These are phyloP conservation scores for Plecturocebus donacophilus DNA, from an alignment of 2,113 vertebrate genomes.

Conservation along the genomic window DNA sequence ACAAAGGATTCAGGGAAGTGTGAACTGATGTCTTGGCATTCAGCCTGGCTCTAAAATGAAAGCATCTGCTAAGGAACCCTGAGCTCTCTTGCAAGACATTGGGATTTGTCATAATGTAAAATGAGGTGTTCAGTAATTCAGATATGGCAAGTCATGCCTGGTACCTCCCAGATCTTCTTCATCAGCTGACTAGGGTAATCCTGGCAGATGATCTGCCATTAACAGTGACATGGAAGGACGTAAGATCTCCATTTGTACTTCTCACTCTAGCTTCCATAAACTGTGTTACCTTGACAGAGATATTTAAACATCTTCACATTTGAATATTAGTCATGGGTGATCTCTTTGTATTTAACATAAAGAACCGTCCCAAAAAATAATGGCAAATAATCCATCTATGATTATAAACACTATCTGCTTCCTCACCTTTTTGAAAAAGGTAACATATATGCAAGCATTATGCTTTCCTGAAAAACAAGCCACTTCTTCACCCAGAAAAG, in stretches of 20 bases:
- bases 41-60: not conserved
- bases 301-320: not conserved
- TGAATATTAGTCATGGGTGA: not conserved
- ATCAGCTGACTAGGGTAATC: not conserved
- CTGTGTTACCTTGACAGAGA: not conserved
- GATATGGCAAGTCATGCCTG: not conserved
- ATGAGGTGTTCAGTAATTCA: not conserved
- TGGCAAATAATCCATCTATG: not conserved
- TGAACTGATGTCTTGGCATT: not conserved
- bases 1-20: not conserved
- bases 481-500: not conserved
- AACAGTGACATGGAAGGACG: not conserved
- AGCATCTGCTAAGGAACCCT: not conserved
- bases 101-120: not conserved
- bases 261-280: not conserved
- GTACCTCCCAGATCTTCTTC: not conserved
- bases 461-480: not conserved
- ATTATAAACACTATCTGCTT: not conserved
- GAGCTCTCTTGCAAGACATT: not conserved
- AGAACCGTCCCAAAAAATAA: not conserved
- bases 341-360: not conserved
- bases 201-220: not conserved
- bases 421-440: not conserved
- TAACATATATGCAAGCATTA: not conserved
- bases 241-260: not conserved